These are phyloP conservation scores for Ips typographus DNA, from an alignment of 1,140 invertebrate species.

Conservation along the genomic window DNA sequence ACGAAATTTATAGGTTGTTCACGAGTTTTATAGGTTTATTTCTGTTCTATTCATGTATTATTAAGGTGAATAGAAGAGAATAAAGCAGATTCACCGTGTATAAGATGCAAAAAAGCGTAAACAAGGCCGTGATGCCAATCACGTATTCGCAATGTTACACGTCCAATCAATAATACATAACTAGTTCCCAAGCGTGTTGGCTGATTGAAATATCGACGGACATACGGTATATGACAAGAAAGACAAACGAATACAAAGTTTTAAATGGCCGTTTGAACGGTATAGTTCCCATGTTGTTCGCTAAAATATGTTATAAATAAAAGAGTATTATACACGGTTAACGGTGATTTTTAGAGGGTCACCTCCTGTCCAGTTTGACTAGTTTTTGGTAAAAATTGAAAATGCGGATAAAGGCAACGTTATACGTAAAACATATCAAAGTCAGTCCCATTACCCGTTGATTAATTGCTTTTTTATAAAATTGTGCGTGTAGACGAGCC, in stretches of 20 bases:
- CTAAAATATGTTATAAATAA: neutral
- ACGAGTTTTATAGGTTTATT: too few species aligned
- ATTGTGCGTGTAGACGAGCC: constrained; percentile 4
- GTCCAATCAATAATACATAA: neutral
- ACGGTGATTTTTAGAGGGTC: too few species aligned
- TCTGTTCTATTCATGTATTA: too few species aligned
- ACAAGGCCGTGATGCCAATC: neutral
- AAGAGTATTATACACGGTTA: too few species aligned
- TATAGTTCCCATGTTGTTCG: constrained; percentile 3
- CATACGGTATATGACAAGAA: constrained; percentile 3
- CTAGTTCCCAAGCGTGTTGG: neutral
- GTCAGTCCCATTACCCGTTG: neutral
- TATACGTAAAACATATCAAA: neutral
- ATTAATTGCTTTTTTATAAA: constrained; percentile 1
- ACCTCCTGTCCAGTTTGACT: too few species aligned
- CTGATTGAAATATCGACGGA: neutral
- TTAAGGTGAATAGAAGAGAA: too few species aligned
- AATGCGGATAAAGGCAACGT: too few species aligned
- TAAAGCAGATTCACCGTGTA: too few species aligned
- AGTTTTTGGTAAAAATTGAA: too few species aligned
- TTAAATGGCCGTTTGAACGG: constrained; percentile 2
- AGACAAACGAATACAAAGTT: constrained; percentile 6
- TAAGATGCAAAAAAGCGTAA: too few species aligned
- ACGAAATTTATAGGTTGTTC: too few species aligned
- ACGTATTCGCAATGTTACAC: neutral